Percentiles rank a stretch among this genome's conserved stretches.
Conservation (phyloP, 2,113 vertebrate genomes). For the Cyphomyrus plagiostoma region DNA sequence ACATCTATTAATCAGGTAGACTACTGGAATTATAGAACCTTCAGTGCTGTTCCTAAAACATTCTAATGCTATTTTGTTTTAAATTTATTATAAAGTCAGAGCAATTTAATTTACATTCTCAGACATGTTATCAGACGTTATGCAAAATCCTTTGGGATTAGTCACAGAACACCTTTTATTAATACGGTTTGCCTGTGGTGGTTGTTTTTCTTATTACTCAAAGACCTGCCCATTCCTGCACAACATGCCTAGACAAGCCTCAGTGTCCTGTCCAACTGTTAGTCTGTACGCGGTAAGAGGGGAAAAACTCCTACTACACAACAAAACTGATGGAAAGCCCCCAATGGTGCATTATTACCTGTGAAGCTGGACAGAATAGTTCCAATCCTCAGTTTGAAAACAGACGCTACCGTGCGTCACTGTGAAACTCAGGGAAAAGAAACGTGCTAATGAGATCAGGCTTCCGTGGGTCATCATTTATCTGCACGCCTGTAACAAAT, state of each 20-base stretch:
- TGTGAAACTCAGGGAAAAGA: neutral
- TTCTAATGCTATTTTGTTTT: neutral
- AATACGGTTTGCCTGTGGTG: neutral
- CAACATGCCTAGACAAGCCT: conserved; percentile 16
- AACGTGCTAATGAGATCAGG: conserved; percentile 10
- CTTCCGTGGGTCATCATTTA: neutral
- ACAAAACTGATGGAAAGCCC: neutral
- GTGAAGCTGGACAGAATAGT: neutral
- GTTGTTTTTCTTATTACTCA: neutral
- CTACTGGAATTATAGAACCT: neutral
- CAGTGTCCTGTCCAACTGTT: neutral
- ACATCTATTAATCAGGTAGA: neutral
- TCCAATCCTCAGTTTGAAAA: conserved; percentile 4
- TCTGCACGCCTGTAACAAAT: neutral
- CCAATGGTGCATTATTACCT: neutral
- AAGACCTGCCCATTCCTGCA: neutral
- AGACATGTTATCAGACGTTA: neutral
- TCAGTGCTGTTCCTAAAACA: neutral
- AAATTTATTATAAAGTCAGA: neutral
- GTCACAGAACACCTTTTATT: neutral
- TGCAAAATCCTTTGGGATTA: neutral
- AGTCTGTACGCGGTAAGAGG: neutral
- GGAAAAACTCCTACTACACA: neutral
- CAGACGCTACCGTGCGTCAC: neutral
- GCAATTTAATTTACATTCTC: neutral